These are phyloP conservation scores for Acrobasis suavella DNA, from an alignment of 2,888 invertebrate genomes.

Conservation along the genomic window DNA sequence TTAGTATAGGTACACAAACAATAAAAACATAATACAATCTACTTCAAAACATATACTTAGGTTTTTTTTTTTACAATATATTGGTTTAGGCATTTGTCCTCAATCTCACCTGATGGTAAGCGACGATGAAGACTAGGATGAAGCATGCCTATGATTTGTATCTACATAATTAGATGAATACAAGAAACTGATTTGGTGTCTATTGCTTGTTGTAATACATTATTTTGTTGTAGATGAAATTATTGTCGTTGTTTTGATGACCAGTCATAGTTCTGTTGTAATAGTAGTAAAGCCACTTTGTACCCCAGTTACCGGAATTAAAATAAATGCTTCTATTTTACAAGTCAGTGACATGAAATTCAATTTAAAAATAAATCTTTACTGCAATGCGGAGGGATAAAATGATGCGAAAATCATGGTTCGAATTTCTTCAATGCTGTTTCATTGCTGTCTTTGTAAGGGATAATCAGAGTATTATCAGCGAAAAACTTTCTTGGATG, in stretches of 20 bases:
- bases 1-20: too few relatives aligned
- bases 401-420: constrained; percentile 16
- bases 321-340: constrained; percentile 46
- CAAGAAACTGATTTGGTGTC: too few relatives aligned
- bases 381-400: constrained; percentile 44
- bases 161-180: too few relatives aligned
- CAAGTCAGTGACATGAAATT: constrained; percentile 71
- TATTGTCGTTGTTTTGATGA: background rate
- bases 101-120: too few relatives aligned
- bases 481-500: constrained; percentile 40
- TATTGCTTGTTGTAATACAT: too few relatives aligned
- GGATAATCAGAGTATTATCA: background rate
- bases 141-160: too few relatives aligned
- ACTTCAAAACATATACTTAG: too few relatives aligned
- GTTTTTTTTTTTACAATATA: too few relatives aligned
- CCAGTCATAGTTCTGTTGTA: background rate
- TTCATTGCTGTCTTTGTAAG: constrained; percentile 37
- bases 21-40: too few relatives aligned
- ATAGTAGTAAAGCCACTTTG: background rate
- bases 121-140: too few relatives aligned
- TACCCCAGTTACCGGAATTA: constrained; percentile 24
- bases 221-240: too few relatives aligned
- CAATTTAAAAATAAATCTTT: constrained; percentile 66
- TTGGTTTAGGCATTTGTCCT: too few relatives aligned
- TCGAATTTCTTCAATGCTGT: constrained; percentile 20